phyloP scores from a whole-genome alignment of 37 sponge, comb jelly and placozoan genomes.

The Petrosia ficiformis region DNA sequence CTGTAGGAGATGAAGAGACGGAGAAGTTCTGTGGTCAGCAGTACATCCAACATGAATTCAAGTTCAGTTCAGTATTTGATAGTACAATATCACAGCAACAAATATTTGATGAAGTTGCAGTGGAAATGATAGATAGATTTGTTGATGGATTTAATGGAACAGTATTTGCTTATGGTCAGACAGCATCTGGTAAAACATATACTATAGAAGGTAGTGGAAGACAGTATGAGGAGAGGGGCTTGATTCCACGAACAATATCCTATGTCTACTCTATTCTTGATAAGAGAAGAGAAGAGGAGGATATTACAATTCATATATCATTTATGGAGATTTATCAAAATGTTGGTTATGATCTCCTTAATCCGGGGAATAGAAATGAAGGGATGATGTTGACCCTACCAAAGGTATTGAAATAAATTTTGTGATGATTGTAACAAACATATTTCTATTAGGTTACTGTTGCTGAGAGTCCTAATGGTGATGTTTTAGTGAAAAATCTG shows the following conservation, averaged over 20 bases:
- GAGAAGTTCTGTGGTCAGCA: slow-evolving; percentile 8
- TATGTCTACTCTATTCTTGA: slow-evolving; percentile 24
- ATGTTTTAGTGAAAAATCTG: slow-evolving; percentile 61
- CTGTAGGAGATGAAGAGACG: neutral
- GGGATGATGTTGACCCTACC: slow-evolving; percentile 69
- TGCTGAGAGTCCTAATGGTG: slow-evolving; percentile 33
- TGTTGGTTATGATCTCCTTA: slow-evolving; percentile 84
- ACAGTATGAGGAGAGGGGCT: slow-evolving; percentile 68
- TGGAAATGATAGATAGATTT: slow-evolving; percentile 60
- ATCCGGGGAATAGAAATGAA: slow-evolving; percentile 62
- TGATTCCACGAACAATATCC: slow-evolving; percentile 66
- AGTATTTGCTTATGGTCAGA: slow-evolving; percentile 93
- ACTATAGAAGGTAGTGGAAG: slow-evolving; percentile 70
- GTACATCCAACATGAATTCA: slow-evolving; percentile 35
- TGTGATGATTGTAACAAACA: neutral
- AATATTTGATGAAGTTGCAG: slow-evolving; percentile 55
- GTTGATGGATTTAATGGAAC: slow-evolving; percentile 89
- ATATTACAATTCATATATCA: slow-evolving; percentile 66
- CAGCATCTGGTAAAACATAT: slow-evolving; percentile 83
- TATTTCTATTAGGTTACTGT: slow-evolving; percentile 66
- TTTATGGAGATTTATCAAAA: slow-evolving; percentile 94
- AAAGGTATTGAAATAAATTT: slow-evolving; percentile 42
- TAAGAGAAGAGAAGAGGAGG: slow-evolving; percentile 30
- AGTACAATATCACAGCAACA: slow-evolving; percentile 53
- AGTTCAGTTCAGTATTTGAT: slow-evolving; percentile 64